Conservation (phyloP, 2,113 vertebrate genomes). For the Cynoglossus semilaevis region DNA sequence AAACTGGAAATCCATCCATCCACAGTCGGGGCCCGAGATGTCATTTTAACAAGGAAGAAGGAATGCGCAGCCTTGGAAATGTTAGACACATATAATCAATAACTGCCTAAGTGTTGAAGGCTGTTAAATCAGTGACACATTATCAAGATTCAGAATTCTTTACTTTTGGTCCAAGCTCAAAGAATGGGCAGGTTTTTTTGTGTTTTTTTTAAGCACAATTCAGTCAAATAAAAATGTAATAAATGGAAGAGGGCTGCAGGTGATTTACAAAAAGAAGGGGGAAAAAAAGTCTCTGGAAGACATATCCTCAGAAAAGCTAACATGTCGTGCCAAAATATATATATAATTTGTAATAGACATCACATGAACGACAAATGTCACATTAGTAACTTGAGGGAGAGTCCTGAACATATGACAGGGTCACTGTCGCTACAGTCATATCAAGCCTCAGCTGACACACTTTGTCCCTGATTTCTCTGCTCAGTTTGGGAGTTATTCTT, state of each 20-base stretch:
- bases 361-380: background rate
- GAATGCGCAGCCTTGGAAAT: background rate
- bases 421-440: slow-evolving; percentile 13
- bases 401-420: slow-evolving; percentile 12
- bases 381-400: slow-evolving; percentile 14
- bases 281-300: too few relatives aligned
- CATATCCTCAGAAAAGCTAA: too few relatives aligned
- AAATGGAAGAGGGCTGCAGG: too few relatives aligned
- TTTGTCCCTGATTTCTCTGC: slow-evolving; percentile 33
- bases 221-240: too few relatives aligned
- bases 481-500: slow-evolving; percentile 13
- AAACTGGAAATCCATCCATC: background rate
- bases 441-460: slow-evolving; percentile 15
- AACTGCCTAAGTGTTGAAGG: background rate
- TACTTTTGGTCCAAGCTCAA: background rate
- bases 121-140: slow-evolving; percentile 2
- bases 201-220: too few relatives aligned
- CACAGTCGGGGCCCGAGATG: background rate
- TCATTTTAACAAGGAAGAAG: background rate
- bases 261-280: too few relatives aligned
- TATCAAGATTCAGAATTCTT: background rate
- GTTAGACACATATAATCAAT: background rate
- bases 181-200: background rate
- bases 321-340: too few relatives aligned
- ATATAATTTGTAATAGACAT: too few relatives aligned